phyloP scores from a whole-genome alignment of 2,888 invertebrate species.

The Caenorhabditis zanzibari region DNA sequence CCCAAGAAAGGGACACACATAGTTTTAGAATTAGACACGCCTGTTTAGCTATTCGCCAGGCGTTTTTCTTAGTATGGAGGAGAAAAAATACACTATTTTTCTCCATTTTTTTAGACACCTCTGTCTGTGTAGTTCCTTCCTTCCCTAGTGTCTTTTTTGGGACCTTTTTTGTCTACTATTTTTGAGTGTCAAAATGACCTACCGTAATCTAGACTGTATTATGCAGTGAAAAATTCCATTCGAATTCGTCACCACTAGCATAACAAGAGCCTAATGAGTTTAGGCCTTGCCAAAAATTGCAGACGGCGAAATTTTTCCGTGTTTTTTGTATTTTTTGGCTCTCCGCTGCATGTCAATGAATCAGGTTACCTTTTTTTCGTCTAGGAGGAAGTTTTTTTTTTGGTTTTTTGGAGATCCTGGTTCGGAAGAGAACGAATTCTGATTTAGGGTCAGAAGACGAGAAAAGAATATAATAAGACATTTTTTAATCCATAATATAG shows the following conservation, averaged over 20 bases:
- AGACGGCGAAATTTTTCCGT: no score
- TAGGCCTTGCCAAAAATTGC: no score
- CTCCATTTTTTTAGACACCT: neutral
- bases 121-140: slow-evolving; percentile 1
- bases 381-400: neutral
- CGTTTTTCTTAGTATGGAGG: no score
- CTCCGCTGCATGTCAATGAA: neutral
- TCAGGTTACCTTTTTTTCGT: neutral
- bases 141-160: neutral
- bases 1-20: neutral
- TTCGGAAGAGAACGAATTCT: neutral
- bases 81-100: neutral
- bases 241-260: neutral
- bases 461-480: no score
- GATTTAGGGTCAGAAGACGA: no score
- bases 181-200: no score
- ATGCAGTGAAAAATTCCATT: no score
- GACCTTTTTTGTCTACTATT: no score
- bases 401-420: neutral
- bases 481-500: no score
- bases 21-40: slow-evolving; percentile 18
- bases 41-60: slow-evolving; percentile 3
- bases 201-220: no score
- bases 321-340: neutral
- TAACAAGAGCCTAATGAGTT: no score